These are phyloP conservation scores for Cairina moschata DNA, from an alignment of 2,113 vertebrate species.

Conservation along the genomic window DNA sequence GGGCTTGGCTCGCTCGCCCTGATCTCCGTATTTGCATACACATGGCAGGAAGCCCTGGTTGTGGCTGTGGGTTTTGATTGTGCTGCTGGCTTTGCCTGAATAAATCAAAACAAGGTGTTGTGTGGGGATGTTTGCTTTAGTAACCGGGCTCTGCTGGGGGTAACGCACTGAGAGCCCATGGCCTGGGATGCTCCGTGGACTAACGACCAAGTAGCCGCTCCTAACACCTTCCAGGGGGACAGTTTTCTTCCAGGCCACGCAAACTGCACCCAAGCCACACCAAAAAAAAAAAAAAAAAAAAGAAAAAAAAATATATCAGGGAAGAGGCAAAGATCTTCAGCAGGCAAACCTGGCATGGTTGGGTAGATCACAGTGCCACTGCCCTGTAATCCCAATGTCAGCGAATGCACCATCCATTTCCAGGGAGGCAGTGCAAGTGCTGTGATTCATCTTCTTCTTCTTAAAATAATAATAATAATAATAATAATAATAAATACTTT, in stretches of 20 bases:
- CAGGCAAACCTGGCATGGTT: not conserved
- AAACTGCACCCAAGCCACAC: not conserved
- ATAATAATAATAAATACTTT: not conserved
- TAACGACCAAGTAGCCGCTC: not conserved
- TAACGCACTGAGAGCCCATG: not conserved
- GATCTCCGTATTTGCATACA: not conserved
- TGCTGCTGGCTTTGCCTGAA: not conserved
- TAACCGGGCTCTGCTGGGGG: not conserved
- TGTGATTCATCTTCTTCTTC: not conserved
- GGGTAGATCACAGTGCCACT: not conserved
- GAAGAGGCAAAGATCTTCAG: not conserved
- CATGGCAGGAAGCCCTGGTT: not conserved
- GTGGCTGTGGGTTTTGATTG: not conserved
- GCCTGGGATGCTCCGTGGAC: not conserved
- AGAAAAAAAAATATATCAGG: not conserved
- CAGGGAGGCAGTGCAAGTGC: not conserved
- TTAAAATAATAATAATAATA: not conserved
- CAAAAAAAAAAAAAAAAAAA: not conserved
- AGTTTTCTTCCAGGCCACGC: not conserved
- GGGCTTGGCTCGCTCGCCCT: not conserved
- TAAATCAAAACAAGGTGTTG: not conserved
- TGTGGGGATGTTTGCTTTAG: not conserved
- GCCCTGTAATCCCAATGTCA: not conserved
- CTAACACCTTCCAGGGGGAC: accelerated
- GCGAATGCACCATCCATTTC: not conserved